Evolutionary conservation across 2,113 vertebrate genomes (phyloP).

Genomic region (Gadus macrocephalus): DNA sequence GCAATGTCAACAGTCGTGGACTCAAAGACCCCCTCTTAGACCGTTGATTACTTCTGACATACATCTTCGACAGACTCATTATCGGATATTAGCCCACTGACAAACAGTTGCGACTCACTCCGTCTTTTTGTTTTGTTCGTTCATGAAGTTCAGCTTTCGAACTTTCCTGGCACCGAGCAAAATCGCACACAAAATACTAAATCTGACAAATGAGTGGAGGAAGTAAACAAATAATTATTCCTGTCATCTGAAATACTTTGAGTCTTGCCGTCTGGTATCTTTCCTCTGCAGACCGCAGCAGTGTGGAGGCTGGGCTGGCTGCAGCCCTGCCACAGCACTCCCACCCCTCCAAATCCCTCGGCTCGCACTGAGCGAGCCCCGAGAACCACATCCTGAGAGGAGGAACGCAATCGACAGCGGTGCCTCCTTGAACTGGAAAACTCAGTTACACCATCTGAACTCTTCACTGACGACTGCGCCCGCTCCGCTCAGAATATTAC

Average conservation of each 20-base stretch:
- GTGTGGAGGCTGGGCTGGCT: constrained; percentile 52
- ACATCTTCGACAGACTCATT: constrained; percentile 45
- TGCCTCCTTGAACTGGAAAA: constrained; percentile 75
- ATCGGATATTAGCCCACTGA: constrained; percentile 43
- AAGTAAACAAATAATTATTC: constrained; percentile 67
- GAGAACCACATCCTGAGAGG: constrained; percentile 76
- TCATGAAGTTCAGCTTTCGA: constrained; percentile 25
- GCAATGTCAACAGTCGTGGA: constrained; percentile 45
- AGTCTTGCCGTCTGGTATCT: constrained; percentile 68
- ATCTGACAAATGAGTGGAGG: constrained; percentile 23
- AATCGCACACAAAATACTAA: constrained; percentile 38
- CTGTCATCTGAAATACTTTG: constrained; percentile 69
- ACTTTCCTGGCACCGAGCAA: constrained; percentile 44
- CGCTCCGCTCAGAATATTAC: constrained; percentile 74
- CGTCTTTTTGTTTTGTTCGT: background rate
- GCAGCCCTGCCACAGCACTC: constrained; percentile 66
- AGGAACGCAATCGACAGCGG: constrained; percentile 67
- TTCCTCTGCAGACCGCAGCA: constrained; percentile 61
- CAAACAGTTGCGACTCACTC: constrained; percentile 45
- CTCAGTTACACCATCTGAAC: constrained; percentile 77
- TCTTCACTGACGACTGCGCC: constrained; percentile 71
- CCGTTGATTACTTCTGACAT: constrained; percentile 42
- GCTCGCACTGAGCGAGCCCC: constrained; percentile 65
- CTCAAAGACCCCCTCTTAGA: constrained; percentile 45
- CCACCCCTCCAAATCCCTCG: constrained; percentile 58